Evolutionary conservation across 1,140 invertebrate species (phyloP).

Genomic region (Aleiodes sp.): DNA sequence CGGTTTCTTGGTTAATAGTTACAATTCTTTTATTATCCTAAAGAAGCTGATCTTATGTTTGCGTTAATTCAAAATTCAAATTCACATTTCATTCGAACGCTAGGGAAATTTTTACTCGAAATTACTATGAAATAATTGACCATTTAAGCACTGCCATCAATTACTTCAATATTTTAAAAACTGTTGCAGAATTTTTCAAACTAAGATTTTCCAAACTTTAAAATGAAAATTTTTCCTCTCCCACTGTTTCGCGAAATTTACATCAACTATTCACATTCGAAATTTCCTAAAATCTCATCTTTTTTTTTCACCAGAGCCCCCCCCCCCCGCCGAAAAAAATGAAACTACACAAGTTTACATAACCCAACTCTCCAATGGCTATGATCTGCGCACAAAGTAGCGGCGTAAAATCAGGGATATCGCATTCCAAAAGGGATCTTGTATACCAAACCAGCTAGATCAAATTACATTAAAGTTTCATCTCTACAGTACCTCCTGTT

Average conservation of each 20-base stretch:
- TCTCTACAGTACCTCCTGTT: conserved; percentile 31
- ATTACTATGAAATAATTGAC: too few species aligned
- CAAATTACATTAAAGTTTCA: conserved; percentile 54
- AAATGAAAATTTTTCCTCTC: too few species aligned
- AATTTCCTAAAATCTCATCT: not conserved
- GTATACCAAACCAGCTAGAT: conserved; percentile 51
- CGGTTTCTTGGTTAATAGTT: conserved; percentile 2
- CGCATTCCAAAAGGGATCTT: conserved; percentile 52
- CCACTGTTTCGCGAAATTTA: too few species aligned
- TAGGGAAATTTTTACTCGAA: too few species aligned
- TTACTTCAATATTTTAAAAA: too few species aligned
- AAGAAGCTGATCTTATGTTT: not conserved
- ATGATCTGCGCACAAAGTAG: conserved; percentile 53
- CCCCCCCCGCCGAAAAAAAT: not conserved
- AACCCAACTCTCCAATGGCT: conserved; percentile 43
- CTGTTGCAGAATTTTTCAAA: too few species aligned
- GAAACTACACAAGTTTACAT: not conserved
- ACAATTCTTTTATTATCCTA: not conserved
- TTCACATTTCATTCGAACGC: too few species aligned
- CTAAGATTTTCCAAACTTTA: too few species aligned
- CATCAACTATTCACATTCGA: not conserved
- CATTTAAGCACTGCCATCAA: too few species aligned
- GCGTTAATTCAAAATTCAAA: not conserved
- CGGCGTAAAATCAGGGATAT: conserved; percentile 63
- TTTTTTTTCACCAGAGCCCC: not conserved